Conservation (phyloP, 2,888 invertebrate genomes). For the Stenurella melanura region DNA sequence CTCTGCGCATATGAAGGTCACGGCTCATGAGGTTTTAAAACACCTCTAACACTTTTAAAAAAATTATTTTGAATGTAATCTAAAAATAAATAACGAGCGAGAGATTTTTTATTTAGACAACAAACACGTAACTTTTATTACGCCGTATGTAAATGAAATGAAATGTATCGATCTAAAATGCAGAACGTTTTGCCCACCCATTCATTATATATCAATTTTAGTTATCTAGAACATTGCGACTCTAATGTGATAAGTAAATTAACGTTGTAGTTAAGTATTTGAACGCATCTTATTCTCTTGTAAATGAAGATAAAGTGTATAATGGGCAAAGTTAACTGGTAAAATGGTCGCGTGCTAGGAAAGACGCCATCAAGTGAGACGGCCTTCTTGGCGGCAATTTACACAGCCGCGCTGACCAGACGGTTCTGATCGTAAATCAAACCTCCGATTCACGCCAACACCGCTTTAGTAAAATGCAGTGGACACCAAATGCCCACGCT, state of each 20-base stretch:
- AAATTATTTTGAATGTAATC: too few species aligned
- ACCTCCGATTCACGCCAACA: slow-evolving; percentile 37
- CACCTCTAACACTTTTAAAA: too few species aligned
- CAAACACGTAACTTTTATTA: too few species aligned
- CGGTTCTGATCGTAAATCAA: slow-evolving; percentile 41
- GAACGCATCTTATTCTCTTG: slow-evolving; percentile 1
- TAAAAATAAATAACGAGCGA: too few species aligned
- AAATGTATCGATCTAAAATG: too few species aligned
- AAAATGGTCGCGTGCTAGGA: slow-evolving; percentile 40
- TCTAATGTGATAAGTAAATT: slow-evolving; percentile 1
- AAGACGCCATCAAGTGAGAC: slow-evolving; percentile 34
- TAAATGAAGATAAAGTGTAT: slow-evolving; percentile 9
- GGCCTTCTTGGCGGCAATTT: slow-evolving; percentile 39
- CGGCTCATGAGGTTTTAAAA: too few species aligned
- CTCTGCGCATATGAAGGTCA: too few species aligned
- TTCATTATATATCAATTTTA: too few species aligned
- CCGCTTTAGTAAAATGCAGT: slow-evolving; percentile 23
- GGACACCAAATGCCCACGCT: slow-evolving; percentile 27
- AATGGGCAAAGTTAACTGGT: not conserved
- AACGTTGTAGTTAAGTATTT: not conserved
- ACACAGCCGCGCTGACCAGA: slow-evolving; percentile 35
- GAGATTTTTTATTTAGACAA: too few species aligned
- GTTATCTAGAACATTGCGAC: not conserved
- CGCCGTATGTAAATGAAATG: too few species aligned
- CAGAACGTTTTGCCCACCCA: too few species aligned